These are phyloP conservation scores for Tribolium castaneum DNA, from an alignment of 1,140 invertebrate species.

Conservation along the genomic window DNA sequence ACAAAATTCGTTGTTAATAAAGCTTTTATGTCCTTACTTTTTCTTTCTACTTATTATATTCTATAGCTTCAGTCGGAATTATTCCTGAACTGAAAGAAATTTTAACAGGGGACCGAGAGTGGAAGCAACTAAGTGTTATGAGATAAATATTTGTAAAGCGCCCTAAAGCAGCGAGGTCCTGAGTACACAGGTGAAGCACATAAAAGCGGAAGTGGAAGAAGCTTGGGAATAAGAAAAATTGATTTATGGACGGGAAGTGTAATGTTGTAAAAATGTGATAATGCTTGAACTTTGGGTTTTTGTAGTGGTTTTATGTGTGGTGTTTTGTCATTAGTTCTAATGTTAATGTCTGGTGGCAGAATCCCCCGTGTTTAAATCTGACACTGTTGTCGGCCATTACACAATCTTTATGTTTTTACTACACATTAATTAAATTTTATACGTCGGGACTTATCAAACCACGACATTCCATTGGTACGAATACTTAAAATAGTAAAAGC, in stretches of 20 bases:
- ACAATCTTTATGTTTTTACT: constrained; percentile 23
- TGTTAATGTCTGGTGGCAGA: neutral
- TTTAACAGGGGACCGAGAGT: too few relatives aligned
- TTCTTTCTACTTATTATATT: too few relatives aligned
- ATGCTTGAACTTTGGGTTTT: neutral
- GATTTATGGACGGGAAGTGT: too few relatives aligned
- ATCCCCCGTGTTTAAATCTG: neutral
- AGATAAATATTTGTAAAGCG: neutral
- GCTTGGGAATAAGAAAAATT: neutral
- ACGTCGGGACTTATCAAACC: constrained; percentile 4
- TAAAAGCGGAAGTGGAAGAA: neutral
- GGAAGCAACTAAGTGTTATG: neutral
- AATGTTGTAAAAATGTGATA: neutral
- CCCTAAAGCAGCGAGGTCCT: neutral
- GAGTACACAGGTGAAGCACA: neutral
- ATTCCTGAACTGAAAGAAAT: too few relatives aligned
- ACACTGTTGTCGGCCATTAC: neutral
- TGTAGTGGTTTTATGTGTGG: neutral
- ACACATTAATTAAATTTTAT: constrained; percentile 40
- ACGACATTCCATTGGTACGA: constrained; percentile 29
- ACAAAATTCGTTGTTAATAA: too few relatives aligned
- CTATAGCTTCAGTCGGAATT: too few relatives aligned
- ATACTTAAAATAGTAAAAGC: constrained; percentile 40
- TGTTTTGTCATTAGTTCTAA: neutral
- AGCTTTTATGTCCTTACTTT: too few relatives aligned